phyloP scores from a whole-genome alignment of 2,113 vertebrate species.

The Alectura lathami region DNA sequence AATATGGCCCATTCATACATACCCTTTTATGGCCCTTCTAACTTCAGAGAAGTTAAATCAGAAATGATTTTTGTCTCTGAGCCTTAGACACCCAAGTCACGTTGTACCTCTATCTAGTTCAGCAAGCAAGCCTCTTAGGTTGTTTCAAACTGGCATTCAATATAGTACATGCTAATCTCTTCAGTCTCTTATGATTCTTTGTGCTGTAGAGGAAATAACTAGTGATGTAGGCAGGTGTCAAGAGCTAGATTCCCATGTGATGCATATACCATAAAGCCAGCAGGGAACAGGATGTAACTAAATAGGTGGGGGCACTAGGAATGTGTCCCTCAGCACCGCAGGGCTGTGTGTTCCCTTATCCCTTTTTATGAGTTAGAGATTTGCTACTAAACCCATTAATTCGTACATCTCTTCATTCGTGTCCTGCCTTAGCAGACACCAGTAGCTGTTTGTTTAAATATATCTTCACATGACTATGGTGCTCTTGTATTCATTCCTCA shows the following conservation, averaged over 20 bases:
- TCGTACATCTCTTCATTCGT: background rate
- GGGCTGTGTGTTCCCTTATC: background rate
- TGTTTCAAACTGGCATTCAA: background rate
- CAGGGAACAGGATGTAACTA: background rate
- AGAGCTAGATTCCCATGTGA: background rate
- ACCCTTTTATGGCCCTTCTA: background rate
- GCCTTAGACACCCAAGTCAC: background rate
- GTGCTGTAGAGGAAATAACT: background rate
- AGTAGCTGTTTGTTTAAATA: background rate
- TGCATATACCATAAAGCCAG: background rate
- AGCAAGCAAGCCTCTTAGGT: background rate
- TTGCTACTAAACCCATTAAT: background rate
- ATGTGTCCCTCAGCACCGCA: background rate
- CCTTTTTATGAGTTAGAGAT: background rate
- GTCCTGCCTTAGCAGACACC: background rate
- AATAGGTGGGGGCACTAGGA: background rate
- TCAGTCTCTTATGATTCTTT: background rate
- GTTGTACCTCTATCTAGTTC: background rate
- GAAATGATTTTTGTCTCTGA: background rate
- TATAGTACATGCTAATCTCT: background rate
- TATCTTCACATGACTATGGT: background rate
- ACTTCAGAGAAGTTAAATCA: background rate
- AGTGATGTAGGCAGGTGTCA: background rate
- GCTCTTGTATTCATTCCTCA: background rate
- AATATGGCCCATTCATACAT: background rate